phyloP scores from a whole-genome alignment of 2,888 invertebrate genomes.

The Myopa testacea region DNA sequence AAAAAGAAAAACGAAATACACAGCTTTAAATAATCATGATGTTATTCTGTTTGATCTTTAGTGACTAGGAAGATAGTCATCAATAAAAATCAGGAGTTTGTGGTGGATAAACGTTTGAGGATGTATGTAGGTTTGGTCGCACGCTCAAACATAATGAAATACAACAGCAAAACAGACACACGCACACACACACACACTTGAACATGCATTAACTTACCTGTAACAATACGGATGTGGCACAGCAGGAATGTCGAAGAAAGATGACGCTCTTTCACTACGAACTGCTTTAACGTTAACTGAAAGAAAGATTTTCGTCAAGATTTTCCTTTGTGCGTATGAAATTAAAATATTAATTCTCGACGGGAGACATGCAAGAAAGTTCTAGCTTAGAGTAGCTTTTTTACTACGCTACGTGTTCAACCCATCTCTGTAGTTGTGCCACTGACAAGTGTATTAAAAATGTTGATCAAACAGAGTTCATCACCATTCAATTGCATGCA shows the following conservation, averaged over 20 bases:
- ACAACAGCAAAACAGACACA: neutral
- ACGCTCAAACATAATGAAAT: neutral
- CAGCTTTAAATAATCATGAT: slow-evolving; percentile 33
- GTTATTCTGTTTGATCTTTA: slow-evolving; percentile 21
- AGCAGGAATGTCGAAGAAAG: slow-evolving; percentile 69
- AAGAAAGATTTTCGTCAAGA: slow-evolving; percentile 44
- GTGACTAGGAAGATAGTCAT: slow-evolving; percentile 2
- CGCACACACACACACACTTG: neutral
- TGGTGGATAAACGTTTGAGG: neutral
- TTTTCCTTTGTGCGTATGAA: slow-evolving; percentile 58
- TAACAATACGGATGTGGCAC: slow-evolving; percentile 69
- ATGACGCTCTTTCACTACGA: slow-evolving; percentile 68
- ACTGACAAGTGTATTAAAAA: slow-evolving; percentile 41
- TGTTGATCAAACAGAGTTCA: slow-evolving; percentile 6
- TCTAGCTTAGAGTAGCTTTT: slow-evolving; percentile 30
- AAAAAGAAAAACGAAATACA: slow-evolving; percentile 16
- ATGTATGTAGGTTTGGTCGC: neutral
- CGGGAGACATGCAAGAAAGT: slow-evolving; percentile 51
- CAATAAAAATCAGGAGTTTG: slow-evolving; percentile 18
- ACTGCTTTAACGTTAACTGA: slow-evolving; percentile 68
- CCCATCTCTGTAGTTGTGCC: slow-evolving; percentile 11
- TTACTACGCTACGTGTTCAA: neutral
- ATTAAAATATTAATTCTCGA: slow-evolving; percentile 60
- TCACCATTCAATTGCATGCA: neutral
- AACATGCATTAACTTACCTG: slow-evolving; percentile 59